Conservation (phyloP, 1,140 invertebrate genomes). For the Dendrolimus kikuchii region DNA sequence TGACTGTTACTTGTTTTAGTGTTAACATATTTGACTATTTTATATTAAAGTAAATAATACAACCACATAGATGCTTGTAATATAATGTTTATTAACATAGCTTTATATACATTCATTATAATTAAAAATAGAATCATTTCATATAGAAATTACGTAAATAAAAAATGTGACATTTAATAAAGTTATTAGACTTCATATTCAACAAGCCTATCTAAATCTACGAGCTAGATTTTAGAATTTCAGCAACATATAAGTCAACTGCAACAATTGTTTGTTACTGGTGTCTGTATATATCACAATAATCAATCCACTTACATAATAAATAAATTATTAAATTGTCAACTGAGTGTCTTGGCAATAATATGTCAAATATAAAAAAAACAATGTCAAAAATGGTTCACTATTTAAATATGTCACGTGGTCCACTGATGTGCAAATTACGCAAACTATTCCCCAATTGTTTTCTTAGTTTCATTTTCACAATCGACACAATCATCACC, state of each 20-base stretch:
- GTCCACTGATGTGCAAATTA: constrained; percentile 62
- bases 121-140: constrained; percentile 68
- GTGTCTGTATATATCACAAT: constrained; percentile 55
- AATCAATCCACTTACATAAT: constrained; percentile 63
- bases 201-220: constrained; percentile 38
- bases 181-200: constrained; percentile 55
- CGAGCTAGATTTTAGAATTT: constrained; percentile 31
- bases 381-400: constrained; percentile 66
- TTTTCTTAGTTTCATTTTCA: constrained; percentile 44
- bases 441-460: constrained; percentile 53
- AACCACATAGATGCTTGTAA: constrained; percentile 40
- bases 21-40: too few species aligned
- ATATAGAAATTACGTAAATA: constrained; percentile 61
- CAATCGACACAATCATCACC: constrained; percentile 55
- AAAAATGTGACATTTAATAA: constrained; percentile 53
- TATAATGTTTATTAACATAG: constrained; percentile 66
- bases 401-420: constrained; percentile 59
- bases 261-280: constrained; percentile 43
- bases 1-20: too few species aligned
- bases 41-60: constrained; percentile 28
- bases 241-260: constrained; percentile 33
- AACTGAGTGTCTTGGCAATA: constrained; percentile 53
- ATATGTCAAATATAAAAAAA: constrained; percentile 50
- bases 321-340: constrained; percentile 70
- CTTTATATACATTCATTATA: constrained; percentile 67